Evolutionary conservation across 2,113 vertebrate species (phyloP).

Genomic region (Aplodontia rufa): DNA sequence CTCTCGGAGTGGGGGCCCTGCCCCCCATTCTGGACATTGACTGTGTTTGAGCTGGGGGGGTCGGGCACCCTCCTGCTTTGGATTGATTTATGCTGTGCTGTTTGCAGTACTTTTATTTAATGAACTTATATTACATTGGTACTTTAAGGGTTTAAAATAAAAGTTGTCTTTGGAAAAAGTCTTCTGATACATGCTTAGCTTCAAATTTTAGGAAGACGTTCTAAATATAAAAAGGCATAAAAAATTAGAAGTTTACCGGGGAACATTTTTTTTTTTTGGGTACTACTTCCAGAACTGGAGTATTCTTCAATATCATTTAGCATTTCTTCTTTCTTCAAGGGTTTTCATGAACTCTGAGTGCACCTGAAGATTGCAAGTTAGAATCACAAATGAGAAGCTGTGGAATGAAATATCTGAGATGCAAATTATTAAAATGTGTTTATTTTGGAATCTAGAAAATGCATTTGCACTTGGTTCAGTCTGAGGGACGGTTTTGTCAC

Average conservation of each 20-base stretch:
- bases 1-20: no score
- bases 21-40: not conserved
- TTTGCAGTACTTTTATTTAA: not conserved
- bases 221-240: slow-evolving; percentile 34
- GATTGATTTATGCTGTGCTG: not conserved
- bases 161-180: slow-evolving; percentile 43
- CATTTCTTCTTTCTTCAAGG: not conserved
- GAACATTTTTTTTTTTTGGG: not conserved
- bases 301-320: not conserved
- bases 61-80: not conserved
- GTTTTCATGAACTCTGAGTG: not conserved
- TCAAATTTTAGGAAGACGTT: slow-evolving; percentile 18
- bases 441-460: not conserved
- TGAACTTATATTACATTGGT: slow-evolving; percentile 15
- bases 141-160: slow-evolving; percentile 48
- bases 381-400: not conserved
- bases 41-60: not conserved
- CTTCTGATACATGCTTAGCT: slow-evolving; percentile 32
- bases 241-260: not conserved
- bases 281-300: not conserved
- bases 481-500: no score
- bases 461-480: not conserved
- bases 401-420: not conserved
- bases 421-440: not conserved
- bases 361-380: not conserved